Percentiles rank a stretch among this genome's conserved stretches.
These are phyloP conservation scores for Eurytoma californica DNA, from an alignment of 2,888 invertebrate genomes.

Conservation along the genomic window DNA sequence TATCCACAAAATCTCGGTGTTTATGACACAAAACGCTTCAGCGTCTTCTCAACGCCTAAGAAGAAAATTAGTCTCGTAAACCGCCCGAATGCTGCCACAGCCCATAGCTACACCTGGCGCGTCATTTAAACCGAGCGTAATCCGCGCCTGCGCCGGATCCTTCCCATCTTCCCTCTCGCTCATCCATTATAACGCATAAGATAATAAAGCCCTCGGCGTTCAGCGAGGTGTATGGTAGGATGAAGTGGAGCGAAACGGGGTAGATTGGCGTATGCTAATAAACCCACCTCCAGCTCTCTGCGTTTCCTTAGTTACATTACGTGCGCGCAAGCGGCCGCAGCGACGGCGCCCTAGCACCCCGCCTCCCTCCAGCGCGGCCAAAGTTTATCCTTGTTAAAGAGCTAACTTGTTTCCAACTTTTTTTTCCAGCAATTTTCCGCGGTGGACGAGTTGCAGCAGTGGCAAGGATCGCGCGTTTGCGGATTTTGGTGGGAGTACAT, in stretches of 20 bases:
- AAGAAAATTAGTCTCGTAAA: neutral
- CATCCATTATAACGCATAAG: constrained; percentile 63
- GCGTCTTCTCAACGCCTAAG: neutral
- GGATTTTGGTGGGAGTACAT: no score
- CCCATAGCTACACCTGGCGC: no score
- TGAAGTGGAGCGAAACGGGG: constrained; percentile 71
- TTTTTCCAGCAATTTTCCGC: neutral
- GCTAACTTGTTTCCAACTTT: constrained; percentile 7
- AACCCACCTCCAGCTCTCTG: constrained; percentile 65
- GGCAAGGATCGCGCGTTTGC: no score
- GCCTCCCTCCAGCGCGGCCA: constrained; percentile 56
- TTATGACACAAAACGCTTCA: neutral
- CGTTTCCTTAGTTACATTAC: constrained; percentile 71
- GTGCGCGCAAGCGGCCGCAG: constrained; percentile 45
- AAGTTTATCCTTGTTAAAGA: constrained; percentile 53
- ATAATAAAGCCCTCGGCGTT: constrained; percentile 73
- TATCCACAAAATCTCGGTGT: no score
- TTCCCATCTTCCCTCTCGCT: neutral
- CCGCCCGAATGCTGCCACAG: constrained; percentile 1
- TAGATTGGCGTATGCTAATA: constrained; percentile 72
- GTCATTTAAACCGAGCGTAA: neutral
- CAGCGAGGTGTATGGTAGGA: constrained; percentile 70
- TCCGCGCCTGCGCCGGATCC: neutral
- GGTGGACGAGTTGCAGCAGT: no score
- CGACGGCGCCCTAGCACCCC: neutral